Conservation (phyloP, 2,113 vertebrate genomes). For the Cheilinus undulatus region DNA sequence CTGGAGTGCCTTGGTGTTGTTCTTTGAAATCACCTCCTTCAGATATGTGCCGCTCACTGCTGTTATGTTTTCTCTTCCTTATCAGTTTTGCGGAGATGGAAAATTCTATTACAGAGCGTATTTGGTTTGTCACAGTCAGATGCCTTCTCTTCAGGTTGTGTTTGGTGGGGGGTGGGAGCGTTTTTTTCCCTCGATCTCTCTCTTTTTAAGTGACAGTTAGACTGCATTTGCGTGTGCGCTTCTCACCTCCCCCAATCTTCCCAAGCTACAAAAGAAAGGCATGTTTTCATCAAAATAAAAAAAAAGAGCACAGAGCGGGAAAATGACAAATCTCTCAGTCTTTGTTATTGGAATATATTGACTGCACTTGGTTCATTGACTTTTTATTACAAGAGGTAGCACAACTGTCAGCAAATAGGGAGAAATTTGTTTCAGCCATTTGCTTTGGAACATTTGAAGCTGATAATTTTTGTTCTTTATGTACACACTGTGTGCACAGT, state of each 20-base stretch:
- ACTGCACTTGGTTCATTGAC: slow-evolving; percentile 90
- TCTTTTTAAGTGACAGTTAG: slow-evolving; percentile 55
- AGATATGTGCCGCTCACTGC: slow-evolving; percentile 73
- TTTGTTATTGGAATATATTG: slow-evolving; percentile 87
- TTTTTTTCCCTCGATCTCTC: slow-evolving; percentile 64
- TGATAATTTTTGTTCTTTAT: slow-evolving; percentile 80
- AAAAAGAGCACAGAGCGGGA: slow-evolving; percentile 58
- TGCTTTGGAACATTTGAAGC: slow-evolving; percentile 82
- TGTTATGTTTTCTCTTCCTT: slow-evolving; percentile 77
- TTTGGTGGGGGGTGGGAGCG: slow-evolving; percentile 45
- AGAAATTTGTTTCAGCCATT: slow-evolving; percentile 84
- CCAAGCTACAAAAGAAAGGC: slow-evolving; percentile 66
- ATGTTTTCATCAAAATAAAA: slow-evolving; percentile 68
- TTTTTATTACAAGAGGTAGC: slow-evolving; percentile 93
- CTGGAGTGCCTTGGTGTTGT: slow-evolving; percentile 69
- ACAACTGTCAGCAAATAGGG: slow-evolving; percentile 83
- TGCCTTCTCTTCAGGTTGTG: slow-evolving; percentile 73
- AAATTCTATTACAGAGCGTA: slow-evolving; percentile 78
- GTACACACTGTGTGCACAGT: slow-evolving; percentile 25
- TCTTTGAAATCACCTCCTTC: slow-evolving; percentile 77
- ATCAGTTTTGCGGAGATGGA: slow-evolving; percentile 75
- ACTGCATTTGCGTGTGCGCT: slow-evolving; percentile 41
- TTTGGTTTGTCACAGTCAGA: slow-evolving; percentile 81
- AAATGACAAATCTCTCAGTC: slow-evolving; percentile 78
- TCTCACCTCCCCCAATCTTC: slow-evolving; percentile 42